Evolutionary conservation across 2,797 vertebrate genomes (phyloP), one percentile per base, ranked within the genome.

Genomic region (Sylvia borin): DNA sequence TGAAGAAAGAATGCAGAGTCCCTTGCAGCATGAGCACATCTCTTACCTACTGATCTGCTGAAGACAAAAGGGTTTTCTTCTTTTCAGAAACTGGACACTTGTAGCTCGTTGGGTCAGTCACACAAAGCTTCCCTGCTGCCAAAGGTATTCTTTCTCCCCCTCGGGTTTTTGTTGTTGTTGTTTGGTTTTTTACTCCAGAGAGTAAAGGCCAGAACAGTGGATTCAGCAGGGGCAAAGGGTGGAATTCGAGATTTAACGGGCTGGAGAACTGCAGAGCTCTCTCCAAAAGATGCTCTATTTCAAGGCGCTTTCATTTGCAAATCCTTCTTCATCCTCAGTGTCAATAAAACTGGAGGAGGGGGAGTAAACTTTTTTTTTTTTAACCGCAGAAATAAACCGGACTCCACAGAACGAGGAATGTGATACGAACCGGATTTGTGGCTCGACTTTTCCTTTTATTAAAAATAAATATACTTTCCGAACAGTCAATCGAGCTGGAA

Each of bases 41-140:
- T 92, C 96, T 96, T 96, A 97, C 96, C 96, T 96, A 95, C 86
- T 74, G 89, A 71, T 96, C 86, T 61, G 84, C 86, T 68, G 93
- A 53, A 96, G 86, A 96, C 94, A 96, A 97, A 96, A 92, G 92
- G 20, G 68, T 91, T 94, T 89, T 95, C 95, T 95, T 94, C 96
- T 85, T 89, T 92, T 95, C 91, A 95, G 90, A 87, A 86, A 93
- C 92, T 70, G 92, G 94, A 95, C 96, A 93, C 93, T 91, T 64
- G 88, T 48, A 89, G 93, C 88, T 95, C 61, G 34, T 85, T 71
- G 93, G 92, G 94, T 94, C 94, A 93, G 74, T 62, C 86, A 62
- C 93, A 95, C 92, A 95, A 93, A 95, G 95, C 92, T 82, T 93
- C 94, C 93, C 95, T 68, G 92, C 93, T 96, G 95, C 94, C 94